Conservation (phyloP, 2,797 vertebrate genomes). For the Hypotaenidia okinawae region DNA sequence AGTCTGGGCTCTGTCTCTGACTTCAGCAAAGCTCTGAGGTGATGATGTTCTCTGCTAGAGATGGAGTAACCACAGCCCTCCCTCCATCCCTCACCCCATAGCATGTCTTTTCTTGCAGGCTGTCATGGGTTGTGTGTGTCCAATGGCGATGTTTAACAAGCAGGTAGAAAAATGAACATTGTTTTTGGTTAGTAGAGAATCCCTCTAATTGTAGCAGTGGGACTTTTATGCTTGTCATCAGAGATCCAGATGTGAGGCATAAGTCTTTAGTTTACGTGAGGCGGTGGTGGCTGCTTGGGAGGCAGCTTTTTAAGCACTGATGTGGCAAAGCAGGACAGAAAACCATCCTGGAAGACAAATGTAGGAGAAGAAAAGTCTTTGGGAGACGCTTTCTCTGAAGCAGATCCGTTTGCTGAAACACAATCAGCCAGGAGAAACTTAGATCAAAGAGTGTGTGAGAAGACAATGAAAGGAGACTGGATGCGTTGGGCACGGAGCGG, state of each 20-base stretch:
- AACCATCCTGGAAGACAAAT: not conserved
- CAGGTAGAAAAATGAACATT: not conserved
- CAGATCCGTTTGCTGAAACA: not conserved
- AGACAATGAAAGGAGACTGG: not conserved
- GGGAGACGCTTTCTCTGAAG: not conserved
- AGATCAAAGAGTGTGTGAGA: not conserved
- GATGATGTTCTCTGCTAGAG: not conserved
- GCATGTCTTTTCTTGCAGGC: fast-evolving
- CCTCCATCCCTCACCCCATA: not conserved
- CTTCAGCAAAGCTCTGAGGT: not conserved
- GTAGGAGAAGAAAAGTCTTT: not conserved
- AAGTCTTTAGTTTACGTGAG: not conserved
- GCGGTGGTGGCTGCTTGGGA: not conserved
- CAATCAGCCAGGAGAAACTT: not conserved
- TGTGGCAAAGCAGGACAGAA: not conserved
- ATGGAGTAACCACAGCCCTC: not conserved
- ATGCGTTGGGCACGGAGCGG: not conserved
- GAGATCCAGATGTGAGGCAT: not conserved
- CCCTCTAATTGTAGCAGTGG: not conserved
- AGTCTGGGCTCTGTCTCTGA: not conserved
- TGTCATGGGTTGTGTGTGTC: not conserved
- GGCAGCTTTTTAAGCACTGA: not conserved
- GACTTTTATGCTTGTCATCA: fast-evolving
- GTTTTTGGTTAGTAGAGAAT: no score
- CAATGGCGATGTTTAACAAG: not conserved